These are phyloP conservation scores for Actinostola sp. DNA, from an alignment of 92 coral and sea anemone species.

Conservation along the genomic window DNA sequence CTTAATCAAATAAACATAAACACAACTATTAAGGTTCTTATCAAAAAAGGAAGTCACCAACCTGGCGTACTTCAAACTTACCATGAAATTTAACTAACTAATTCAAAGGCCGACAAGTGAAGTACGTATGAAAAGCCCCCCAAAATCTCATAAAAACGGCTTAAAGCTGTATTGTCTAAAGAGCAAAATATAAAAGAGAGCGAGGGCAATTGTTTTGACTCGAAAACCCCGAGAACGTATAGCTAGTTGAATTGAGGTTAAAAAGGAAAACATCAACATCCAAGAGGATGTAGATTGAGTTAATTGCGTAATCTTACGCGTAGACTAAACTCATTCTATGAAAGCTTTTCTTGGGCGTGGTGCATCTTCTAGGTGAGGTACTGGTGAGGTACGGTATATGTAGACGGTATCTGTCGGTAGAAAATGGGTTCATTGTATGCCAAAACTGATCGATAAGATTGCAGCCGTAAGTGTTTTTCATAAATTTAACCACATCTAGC, in stretches of 20 bases:
- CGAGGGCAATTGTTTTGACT: conserved; percentile 13
- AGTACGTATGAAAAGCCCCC: not conserved
- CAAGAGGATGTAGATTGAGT: not conserved
- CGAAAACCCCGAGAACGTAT: not conserved
- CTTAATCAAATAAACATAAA: conserved; percentile 1
- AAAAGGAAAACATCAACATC: conserved; percentile 1
- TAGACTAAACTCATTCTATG: conserved; percentile 5
- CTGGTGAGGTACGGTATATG: not conserved
- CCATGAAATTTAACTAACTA: not conserved
- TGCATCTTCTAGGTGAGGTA: too few relatives aligned
- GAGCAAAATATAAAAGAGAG: not conserved
- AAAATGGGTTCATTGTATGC: not conserved
- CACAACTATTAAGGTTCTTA: conserved; percentile 6
- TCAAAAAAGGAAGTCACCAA: not conserved
- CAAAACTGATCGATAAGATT: not conserved
- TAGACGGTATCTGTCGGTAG: not conserved
- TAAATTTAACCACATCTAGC: not conserved
- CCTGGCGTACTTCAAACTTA: not conserved
- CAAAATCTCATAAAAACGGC: not conserved
- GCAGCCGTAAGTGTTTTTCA: not conserved
- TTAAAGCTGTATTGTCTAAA: not conserved
- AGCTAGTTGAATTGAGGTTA: conserved; percentile 2
- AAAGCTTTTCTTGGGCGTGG: not conserved
- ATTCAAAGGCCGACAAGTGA: not conserved
- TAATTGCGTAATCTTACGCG: not conserved